These are phyloP conservation scores for Tetranychus piercei DNA, from an alignment of 2,888 invertebrate genomes.

Conservation along the genomic window DNA sequence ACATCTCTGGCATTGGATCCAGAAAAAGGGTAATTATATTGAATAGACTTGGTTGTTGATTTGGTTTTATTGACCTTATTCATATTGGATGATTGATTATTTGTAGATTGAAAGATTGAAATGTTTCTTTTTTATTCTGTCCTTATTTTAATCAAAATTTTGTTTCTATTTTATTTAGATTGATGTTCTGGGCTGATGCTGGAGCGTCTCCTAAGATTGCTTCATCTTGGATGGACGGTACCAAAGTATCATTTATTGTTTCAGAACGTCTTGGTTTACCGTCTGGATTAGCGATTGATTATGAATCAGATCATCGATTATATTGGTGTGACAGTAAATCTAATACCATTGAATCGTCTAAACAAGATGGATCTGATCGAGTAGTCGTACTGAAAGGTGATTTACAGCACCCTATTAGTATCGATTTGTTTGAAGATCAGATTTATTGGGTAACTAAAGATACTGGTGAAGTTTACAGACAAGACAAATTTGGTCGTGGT, in stretches of 20 bases:
- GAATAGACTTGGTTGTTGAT: not conserved
- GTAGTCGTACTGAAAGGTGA: constrained; percentile 43
- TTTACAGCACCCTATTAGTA: constrained; percentile 50
- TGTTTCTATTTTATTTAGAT: constrained; percentile 41
- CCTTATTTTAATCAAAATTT: not conserved
- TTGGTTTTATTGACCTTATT: not conserved
- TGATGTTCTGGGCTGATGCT: constrained; percentile 84
- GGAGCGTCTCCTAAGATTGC: constrained; percentile 76
- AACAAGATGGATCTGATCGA: constrained; percentile 57
- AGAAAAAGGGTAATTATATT: constrained; percentile 32
- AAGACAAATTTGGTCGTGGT: constrained; percentile 92
- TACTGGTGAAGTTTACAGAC: constrained; percentile 62
- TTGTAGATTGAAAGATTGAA: constrained; percentile 91
- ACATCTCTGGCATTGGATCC: constrained; percentile 67
- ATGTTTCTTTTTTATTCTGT: not conserved
- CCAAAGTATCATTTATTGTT: constrained; percentile 59
- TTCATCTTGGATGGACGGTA: constrained; percentile 90
- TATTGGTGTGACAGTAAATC: constrained; percentile 92
- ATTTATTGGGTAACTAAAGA: constrained; percentile 83
- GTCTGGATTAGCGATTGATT: constrained; percentile 72
- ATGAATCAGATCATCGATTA: constrained; percentile 59
- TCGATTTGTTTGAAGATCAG: constrained; percentile 83
- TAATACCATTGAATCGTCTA: constrained; percentile 68
- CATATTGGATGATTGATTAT: constrained; percentile 70
- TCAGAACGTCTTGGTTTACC: constrained; percentile 66